Percentiles rank a stretch among this genome's conserved stretches.
Conservation (phyloP, 2,113 vertebrate species). For the Siphamia tubifer region DNA sequence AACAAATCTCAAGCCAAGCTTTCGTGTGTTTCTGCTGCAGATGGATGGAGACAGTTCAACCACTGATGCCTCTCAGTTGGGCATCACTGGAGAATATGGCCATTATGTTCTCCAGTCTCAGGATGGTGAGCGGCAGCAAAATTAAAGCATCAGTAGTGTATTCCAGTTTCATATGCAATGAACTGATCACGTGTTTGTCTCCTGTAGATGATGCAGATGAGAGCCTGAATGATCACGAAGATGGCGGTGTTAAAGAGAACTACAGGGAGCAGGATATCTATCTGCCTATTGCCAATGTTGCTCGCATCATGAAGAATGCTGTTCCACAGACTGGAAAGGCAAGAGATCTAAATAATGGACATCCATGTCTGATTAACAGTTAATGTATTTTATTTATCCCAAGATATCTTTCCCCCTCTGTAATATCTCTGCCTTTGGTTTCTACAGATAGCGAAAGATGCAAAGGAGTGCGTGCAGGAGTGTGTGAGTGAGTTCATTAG, state of each 20-base stretch:
- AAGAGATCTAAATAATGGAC: too few relatives aligned
- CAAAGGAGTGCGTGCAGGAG: slow-evolving; percentile 98
- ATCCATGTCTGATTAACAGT: too few relatives aligned
- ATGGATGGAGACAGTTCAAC: slow-evolving; percentile 97
- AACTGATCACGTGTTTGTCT: neutral
- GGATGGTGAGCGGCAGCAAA: slow-evolving; percentile 82
- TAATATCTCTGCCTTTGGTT: neutral
- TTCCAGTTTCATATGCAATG: neutral
- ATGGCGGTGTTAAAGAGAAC: slow-evolving; percentile 94
- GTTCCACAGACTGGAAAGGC: slow-evolving; percentile 98
- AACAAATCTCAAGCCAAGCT: too few relatives aligned
- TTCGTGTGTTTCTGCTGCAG: slow-evolving; percentile 70
- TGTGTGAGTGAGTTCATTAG: slow-evolving; percentile 99
- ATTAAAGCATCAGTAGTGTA: neutral
- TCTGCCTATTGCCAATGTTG: slow-evolving; percentile 97
- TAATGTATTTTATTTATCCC: neutral
- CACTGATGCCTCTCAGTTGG: slow-evolving; percentile 95
- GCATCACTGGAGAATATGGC: slow-evolving; percentile 93
- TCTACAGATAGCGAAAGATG: slow-evolving; percentile 95
- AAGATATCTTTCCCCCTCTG: neutral
- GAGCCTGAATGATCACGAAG: slow-evolving; percentile 94
- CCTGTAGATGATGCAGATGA: slow-evolving; percentile 86
- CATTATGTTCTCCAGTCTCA: slow-evolving; percentile 97
- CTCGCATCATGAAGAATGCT: slow-evolving; percentile 98
- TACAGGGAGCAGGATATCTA: slow-evolving; percentile 99